Base-by-base conservation (phyloP, 2,113 vertebrate genomes). In the Percopsis transmontana region DNA sequence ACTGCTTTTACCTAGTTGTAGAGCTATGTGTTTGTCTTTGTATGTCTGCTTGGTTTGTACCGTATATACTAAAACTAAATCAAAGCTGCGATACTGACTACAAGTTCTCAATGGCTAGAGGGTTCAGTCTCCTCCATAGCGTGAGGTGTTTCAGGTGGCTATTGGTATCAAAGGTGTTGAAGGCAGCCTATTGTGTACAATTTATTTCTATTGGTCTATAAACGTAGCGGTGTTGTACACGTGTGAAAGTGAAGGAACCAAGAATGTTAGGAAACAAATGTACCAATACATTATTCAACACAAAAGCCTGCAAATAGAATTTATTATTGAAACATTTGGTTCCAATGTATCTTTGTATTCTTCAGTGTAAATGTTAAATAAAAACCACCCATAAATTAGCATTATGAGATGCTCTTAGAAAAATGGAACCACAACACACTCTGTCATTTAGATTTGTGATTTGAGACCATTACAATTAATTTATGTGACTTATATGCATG, bases 401-500 rank as follows among this genome's bases (percentile, higher is more conserved):
- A 18, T n/a, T 48, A 18, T 48, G 16, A 16, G 4, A n/a, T 48
- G 15, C n/a, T 18, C 1, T 8, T 48, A 18, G 2, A 5, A 48
- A 3, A 16, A 3, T 5, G 1, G n/a, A 48, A n/a, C 15, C 16
- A 0, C 45, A 48, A 48, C 7, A 48, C 45, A n/a, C 33, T 7
- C 52, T 1, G 0, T 5, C 2, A 0, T 15, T 2, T 23, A 14
- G 14, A 5, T 54, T 67, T 58, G 6, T 16, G 16, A 19, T 57
- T 47, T 33, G 20, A 18, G 50, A 1, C 5, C n/a, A 13, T 44
- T 1, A 12, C 18, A 3, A 48, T 18, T 16, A 16, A 14, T 48
- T 48, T n/a, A 16, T 68, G 54, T 66, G 13, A 70, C 42, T 45
- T 51, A 11, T 60, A 66, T 82, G 60, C 69, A 78, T 67, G 41